Percentiles rank a stretch among this genome's conserved stretches.
Conservation (phyloP, 2,113 vertebrate genomes). For the Petaurus breviceps region DNA sequence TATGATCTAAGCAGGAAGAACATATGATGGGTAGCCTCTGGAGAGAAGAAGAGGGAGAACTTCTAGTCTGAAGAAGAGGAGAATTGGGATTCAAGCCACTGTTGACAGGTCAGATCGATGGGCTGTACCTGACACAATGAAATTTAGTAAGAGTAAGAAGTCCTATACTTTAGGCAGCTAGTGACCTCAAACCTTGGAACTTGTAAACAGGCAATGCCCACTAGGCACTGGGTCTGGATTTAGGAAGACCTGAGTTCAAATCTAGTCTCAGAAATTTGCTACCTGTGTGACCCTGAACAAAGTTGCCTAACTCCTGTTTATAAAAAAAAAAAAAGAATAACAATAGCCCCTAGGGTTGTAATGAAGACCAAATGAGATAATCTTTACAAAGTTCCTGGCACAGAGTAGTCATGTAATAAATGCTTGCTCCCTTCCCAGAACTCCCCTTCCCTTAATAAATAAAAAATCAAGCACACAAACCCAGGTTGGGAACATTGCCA, state of each 20-base stretch:
- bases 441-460: neutral
- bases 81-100: no score
- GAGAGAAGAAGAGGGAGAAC: neutral
- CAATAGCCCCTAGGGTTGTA: no score
- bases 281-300: neutral
- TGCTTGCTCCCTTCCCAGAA: neutral
- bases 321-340: no score
- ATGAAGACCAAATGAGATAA: no score
- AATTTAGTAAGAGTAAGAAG: neutral
- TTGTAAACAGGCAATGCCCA: neutral
- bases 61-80: no score
- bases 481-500: neutral
- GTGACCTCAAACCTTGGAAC: neutral
- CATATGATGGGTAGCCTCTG: no score
- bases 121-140: neutral
- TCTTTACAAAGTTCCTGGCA: no score
- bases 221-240: neutral
- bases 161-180: neutral
- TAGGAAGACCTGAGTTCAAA: neutral
- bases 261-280: neutral
- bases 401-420: no score
- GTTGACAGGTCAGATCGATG: no score
- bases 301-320: neutral
- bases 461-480: neutral
- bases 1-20: neutral